Evolutionary conservation across 2,797 vertebrate genomes (phyloP).

Genomic region (Manis javanica): DNA sequence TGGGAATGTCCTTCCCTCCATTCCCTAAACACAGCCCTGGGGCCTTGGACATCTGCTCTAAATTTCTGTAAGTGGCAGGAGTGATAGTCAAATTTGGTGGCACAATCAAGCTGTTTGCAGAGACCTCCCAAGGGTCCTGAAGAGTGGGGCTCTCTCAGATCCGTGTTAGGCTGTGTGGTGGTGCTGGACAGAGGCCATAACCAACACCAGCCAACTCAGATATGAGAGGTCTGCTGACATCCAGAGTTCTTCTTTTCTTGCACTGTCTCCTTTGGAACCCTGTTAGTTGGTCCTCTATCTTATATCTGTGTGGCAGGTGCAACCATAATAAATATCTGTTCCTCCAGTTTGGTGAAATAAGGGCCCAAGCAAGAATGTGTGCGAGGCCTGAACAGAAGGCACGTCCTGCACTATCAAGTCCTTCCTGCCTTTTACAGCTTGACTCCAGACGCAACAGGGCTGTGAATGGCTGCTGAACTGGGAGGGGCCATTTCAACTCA

Average conservation of each 20-base stretch:
- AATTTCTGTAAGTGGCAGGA: background rate
- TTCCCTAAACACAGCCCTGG: background rate
- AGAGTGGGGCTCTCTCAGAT: background rate
- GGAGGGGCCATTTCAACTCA: rapidly evolving
- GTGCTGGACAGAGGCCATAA: background rate
- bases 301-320: background rate
- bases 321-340: background rate
- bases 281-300: background rate
- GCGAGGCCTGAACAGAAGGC: rapidly evolving
- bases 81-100: background rate
- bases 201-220: background rate
- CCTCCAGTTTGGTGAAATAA: background rate
- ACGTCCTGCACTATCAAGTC: background rate
- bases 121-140: background rate
- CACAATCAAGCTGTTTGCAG: background rate
- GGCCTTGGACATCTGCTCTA: background rate
- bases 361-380: background rate
- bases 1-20: rapidly evolving
- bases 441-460: background rate
- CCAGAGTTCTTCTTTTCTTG: background rate
- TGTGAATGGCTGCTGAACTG: background rate
- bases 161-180: too few species aligned
- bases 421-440: background rate
- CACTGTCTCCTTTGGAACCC: background rate
- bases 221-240: background rate